A percentile compares a stretch with the other conserved stretches of the same genome.
Evolutionary conservation across 2,888 invertebrate genomes (phyloP).

Genomic region (Podotricha telesiphe): DNA sequence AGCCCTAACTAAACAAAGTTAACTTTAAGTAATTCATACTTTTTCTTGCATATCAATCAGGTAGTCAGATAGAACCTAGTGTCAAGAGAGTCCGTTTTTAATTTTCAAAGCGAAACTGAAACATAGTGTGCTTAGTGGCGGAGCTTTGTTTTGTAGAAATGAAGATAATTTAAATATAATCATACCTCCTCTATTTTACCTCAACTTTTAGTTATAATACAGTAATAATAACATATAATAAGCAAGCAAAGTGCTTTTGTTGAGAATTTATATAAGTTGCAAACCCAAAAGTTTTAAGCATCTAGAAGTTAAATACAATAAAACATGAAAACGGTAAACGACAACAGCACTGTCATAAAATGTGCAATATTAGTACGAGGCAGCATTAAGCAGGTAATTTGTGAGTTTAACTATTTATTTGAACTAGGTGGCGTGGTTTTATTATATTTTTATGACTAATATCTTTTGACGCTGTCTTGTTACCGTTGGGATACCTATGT

Average conservation of each 20-base stretch:
- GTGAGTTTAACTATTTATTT: slow-evolving; percentile 2
- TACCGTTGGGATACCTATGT: too few relatives aligned
- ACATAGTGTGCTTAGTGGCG: too few relatives aligned
- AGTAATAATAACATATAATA: background rate
- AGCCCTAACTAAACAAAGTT: too few relatives aligned
- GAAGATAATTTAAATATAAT: too few relatives aligned
- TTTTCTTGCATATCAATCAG: too few relatives aligned
- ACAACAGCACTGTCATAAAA: slow-evolving; percentile 1
- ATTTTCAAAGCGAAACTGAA: too few relatives aligned
- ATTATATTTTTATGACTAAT: slow-evolving; percentile 5
- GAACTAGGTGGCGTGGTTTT: background rate
- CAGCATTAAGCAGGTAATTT: slow-evolving; percentile 2
- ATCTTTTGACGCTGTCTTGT: background rate
- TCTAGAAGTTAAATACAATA: background rate
- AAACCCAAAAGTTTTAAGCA: slow-evolving; percentile 4
- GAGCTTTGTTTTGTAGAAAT: too few relatives aligned
- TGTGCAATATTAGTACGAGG: slow-evolving; percentile 6
- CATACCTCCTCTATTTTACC: background rate
- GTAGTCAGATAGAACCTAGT: too few relatives aligned
- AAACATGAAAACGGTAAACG: background rate
- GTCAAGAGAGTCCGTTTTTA: too few relatives aligned
- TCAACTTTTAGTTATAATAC: background rate
- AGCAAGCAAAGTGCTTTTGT: background rate
- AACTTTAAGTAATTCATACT: too few relatives aligned
- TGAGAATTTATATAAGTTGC: slow-evolving; percentile 2